Evolutionary conservation across 2,797 vertebrate genomes (phyloP).

Genomic region (Todus mexicanus): DNA sequence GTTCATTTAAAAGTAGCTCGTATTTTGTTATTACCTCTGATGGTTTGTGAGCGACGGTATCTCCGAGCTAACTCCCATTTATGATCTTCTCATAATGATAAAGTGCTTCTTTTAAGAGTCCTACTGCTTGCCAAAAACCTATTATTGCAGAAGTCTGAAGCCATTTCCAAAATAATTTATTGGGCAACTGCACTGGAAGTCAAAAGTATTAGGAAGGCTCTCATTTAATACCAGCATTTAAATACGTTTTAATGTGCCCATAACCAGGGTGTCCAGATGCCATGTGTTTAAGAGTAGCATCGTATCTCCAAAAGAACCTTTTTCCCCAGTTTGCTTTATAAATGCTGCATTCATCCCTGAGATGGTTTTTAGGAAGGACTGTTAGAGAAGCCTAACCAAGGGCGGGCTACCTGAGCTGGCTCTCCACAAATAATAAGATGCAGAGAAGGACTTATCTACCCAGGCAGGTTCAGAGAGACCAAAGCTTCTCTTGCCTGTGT

Average conservation of each 20-base stretch:
- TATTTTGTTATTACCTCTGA: conserved; percentile 43
- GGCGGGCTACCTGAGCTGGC: background rate
- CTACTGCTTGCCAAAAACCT: conserved; percentile 41
- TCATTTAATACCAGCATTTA: conserved; percentile 58
- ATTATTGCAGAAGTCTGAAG: conserved; percentile 36
- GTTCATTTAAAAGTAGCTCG: background rate
- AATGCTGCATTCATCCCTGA: background rate
- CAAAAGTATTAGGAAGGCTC: conserved; percentile 17
- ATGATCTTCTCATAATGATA: conserved; percentile 48
- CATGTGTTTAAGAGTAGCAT: background rate
- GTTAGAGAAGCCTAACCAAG: background rate
- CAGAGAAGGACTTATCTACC: background rate
- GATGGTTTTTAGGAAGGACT: background rate
- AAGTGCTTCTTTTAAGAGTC: conserved; percentile 50
- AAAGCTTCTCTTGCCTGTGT: background rate
- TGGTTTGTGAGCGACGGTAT: background rate
- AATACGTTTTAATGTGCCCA: background rate
- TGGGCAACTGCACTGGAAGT: conserved; percentile 2
- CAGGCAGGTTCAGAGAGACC: background rate
- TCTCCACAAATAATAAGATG: background rate
- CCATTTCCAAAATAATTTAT: conserved; percentile 38
- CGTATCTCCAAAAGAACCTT: background rate
- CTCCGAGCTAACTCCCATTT: conserved; percentile 38
- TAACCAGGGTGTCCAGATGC: background rate
- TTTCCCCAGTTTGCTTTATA: background rate